phyloP scores from a whole-genome alignment of 2,888 invertebrate species.

The Pemphredon lugubris region DNA sequence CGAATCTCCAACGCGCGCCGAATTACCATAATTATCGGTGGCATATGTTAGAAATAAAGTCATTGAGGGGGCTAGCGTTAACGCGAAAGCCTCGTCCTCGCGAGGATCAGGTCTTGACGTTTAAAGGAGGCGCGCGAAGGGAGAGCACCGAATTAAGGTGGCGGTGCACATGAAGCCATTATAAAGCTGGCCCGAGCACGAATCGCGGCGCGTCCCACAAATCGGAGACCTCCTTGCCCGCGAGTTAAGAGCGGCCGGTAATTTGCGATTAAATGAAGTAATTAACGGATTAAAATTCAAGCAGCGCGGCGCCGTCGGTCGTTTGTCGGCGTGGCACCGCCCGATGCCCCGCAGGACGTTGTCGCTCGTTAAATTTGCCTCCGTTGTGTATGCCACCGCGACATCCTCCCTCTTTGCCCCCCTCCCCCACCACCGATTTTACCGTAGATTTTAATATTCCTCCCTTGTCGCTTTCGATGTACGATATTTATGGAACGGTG shows the following conservation, averaged over 20 bases:
- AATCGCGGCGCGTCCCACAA: constrained; percentile 49
- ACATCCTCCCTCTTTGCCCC: constrained; percentile 6
- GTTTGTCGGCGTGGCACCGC: constrained; percentile 66
- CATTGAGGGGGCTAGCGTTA: constrained; percentile 36
- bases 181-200: constrained; percentile 39
- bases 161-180: constrained; percentile 59
- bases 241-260: constrained; percentile 57
- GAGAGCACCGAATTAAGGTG: constrained; percentile 54
- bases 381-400: constrained; percentile 20
- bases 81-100: constrained; percentile 24
- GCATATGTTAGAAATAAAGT: constrained; percentile 44
- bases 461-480: neutral
- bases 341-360: constrained; percentile 60
- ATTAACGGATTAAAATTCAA: constrained; percentile 75
- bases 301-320: constrained; percentile 61
- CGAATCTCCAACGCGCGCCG: too few relatives aligned
- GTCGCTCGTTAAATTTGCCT: constrained; percentile 67
- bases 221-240: constrained; percentile 58
- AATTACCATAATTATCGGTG: constrained; percentile 43
- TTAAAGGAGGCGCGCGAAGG: constrained; percentile 25
- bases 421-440: neutral
- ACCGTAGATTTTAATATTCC: constrained; percentile 4
- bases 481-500: too few relatives aligned
- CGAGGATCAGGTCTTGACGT: constrained; percentile 49
- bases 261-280: constrained; percentile 74